A percentile compares a stretch with the other conserved stretches of the same genome.
These are phyloP conservation scores for Papilio helenus DNA, from an alignment of 1,140 invertebrate species.

Conservation along the genomic window DNA sequence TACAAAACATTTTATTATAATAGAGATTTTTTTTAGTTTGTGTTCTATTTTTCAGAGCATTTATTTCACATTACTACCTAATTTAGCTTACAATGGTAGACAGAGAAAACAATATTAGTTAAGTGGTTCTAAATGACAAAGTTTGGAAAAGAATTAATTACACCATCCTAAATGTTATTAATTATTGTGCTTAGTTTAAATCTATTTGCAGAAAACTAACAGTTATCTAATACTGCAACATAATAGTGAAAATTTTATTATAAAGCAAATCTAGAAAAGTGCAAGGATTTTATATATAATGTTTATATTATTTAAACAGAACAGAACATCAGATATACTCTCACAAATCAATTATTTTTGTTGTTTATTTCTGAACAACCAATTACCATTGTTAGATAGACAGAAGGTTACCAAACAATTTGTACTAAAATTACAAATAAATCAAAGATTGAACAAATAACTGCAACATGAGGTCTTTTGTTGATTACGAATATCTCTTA, in stretches of 20 bases:
- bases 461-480: background rate
- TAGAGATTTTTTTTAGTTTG: too few species aligned
- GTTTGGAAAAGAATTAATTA: background rate
- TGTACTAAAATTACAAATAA: too few species aligned
- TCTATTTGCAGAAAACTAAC: background rate
- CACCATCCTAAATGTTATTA: background rate
- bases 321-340: too few species aligned
- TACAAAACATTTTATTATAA: too few species aligned
- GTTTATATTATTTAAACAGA: background rate
- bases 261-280: slow-evolving; percentile 5
- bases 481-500: background rate
- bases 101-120: background rate
- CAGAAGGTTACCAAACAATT: too few species aligned
- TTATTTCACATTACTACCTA: too few species aligned
- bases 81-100: background rate
- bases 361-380: too few species aligned
- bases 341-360: too few species aligned
- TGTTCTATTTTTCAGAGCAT: too few species aligned
- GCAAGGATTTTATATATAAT: background rate
- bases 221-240: background rate
- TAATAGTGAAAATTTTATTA: background rate
- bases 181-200: background rate
- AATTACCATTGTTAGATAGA: too few species aligned
- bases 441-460: too few species aligned
- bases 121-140: background rate